Conservation (phyloP, 2,888 invertebrate species). For the Eilema depressum region DNA sequence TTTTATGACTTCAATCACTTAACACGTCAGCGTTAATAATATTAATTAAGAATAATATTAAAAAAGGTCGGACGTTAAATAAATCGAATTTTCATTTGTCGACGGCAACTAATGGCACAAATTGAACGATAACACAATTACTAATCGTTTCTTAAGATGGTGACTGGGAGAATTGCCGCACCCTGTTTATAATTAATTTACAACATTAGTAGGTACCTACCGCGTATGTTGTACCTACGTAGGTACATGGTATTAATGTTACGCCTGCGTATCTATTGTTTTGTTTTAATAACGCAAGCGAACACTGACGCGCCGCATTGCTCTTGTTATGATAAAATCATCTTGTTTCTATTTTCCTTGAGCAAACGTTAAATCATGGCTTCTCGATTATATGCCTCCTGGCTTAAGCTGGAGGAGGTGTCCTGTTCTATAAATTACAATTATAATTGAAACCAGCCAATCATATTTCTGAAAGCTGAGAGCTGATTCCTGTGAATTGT, state of each 20-base stretch:
- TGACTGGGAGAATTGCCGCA: constrained; percentile 44
- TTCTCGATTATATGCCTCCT: constrained; percentile 22
- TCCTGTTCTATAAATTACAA: constrained; percentile 5
- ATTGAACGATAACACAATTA: constrained; percentile 63
- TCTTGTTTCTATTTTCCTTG: constrained; percentile 46
- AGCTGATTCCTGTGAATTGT: too few species aligned
- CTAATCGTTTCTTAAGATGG: constrained; percentile 56
- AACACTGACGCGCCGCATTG: constrained; percentile 37
- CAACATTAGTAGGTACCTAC: constrained; percentile 49
- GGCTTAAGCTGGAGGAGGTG: constrained; percentile 10
- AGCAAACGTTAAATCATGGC: constrained; percentile 42
- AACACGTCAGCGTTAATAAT: constrained; percentile 38
- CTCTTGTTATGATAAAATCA: constrained; percentile 53
- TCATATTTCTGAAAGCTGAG: neutral
- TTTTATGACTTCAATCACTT: constrained; percentile 14
- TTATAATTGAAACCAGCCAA: constrained; percentile 7
- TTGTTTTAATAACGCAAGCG: constrained; percentile 59
- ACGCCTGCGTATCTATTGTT: constrained; percentile 54
- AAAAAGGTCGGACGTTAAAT: constrained; percentile 48
- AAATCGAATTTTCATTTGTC: constrained; percentile 51
- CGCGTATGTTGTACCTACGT: constrained; percentile 43
- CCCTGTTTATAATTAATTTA: constrained; percentile 62
- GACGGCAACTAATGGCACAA: constrained; percentile 50
- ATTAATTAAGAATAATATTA: constrained; percentile 50
- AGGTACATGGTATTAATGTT: neutral